Conservation (phyloP, 2,113 vertebrate genomes). For the Stercorarius parasiticus region DNA sequence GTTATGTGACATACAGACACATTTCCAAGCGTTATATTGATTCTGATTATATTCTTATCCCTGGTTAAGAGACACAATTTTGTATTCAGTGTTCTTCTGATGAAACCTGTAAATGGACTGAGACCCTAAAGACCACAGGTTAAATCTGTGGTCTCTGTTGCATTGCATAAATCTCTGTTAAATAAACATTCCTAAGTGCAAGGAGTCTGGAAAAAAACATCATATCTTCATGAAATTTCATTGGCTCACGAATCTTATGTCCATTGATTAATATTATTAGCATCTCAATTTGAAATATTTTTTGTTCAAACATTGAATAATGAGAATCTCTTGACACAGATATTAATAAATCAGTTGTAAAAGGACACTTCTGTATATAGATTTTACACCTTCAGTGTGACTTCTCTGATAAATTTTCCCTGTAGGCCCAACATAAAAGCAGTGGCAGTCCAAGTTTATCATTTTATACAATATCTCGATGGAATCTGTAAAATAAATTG, state of each 20-base stretch:
- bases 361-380: neutral
- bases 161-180: too few species aligned
- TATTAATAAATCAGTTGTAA: neutral
- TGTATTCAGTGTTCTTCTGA: neutral
- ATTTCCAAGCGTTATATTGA: neutral
- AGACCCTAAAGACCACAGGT: neutral
- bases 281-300: neutral
- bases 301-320: neutral
- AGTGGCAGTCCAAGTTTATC: neutral
- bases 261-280: neutral
- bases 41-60: neutral
- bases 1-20: neutral
- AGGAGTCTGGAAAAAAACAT: neutral
- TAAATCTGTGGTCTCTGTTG: too few species aligned
- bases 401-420: neutral
- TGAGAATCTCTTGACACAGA: neutral
- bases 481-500: neutral
- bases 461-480: neutral
- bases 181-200: neutral
- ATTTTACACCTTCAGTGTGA: neutral
- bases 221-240: neutral
- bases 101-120: neutral
- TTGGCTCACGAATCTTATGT: neutral
- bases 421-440: neutral
- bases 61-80: neutral